Evolutionary conservation across 2,113 vertebrate genomes (phyloP), one percentile per base, ranked within the genome.

Genomic region (Melanotaenia duboulayi): DNA sequence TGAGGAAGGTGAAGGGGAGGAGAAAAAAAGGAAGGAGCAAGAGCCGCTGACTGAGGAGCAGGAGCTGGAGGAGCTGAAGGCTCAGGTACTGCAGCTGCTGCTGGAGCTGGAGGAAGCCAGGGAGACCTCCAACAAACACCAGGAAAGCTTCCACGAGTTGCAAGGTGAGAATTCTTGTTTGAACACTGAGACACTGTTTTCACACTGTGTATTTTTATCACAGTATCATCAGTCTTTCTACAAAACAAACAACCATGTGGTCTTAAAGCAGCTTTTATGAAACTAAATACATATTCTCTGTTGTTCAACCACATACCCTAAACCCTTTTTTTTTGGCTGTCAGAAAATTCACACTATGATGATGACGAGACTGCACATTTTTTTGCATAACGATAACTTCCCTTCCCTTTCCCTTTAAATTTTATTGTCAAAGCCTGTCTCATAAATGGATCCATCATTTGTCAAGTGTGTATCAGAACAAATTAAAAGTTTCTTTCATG

Each of bases 101-200:
- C 91, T 96, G 10, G 95, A 97, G 83, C 91, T 97, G 86, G 95
- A 96, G 4, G 95, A 96, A 56, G 92, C 95, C 6, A 90, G 94
- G 37, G 95, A 95, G 59, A 91, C 91, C 10, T 94, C 94, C 4
- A 92, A 93, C 78, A 95, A 95, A 79, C 95, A 97, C 13, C 94
- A 96, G 79, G 96, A 96, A 10, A 94, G 93, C 75, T 95, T 95
- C 20, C 72, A 94, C 14, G 96, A 97, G 88, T 85, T 97, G 57
- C 96, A 96, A 86, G 95, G 96, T 97, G 80, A 94, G 92, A 22
- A 22, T 9, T 58, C n/a, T 51, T 46, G 3, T 20, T 32, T 22
- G 14, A 3, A 9, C 32, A 7, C 40, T 44, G 49, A 23, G 1
- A 56, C 25, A 19, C 17, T n/a, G 25, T 39, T 35, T 46, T 44